These are phyloP conservation scores for Psettodes erumei DNA, from an alignment of 2,113 vertebrate species.

Conservation along the genomic window DNA sequence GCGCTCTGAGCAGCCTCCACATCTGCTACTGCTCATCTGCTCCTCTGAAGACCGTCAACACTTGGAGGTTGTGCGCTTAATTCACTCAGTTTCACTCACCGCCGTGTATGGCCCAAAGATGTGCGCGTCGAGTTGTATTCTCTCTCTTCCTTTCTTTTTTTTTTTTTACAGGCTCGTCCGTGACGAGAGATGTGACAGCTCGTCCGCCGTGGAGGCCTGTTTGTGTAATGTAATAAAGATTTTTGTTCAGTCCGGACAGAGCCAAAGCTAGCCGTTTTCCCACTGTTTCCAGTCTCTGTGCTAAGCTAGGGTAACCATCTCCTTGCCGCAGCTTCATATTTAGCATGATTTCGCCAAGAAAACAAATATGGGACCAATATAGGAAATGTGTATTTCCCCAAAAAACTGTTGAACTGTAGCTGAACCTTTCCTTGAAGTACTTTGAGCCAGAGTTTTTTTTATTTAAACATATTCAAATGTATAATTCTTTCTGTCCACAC, in stretches of 20 bases:
- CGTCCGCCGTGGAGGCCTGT: not conserved
- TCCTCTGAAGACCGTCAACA: conserved; percentile 64
- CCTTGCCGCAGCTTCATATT: too few species aligned
- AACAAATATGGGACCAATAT: too few species aligned
- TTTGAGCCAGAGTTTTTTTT: too few species aligned
- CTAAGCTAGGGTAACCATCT: not conserved
- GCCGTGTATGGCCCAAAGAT: conserved; percentile 55
- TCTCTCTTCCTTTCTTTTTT: too few species aligned
- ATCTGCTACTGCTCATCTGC: conserved; percentile 80
- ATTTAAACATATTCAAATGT: too few species aligned
- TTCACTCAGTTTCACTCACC: conserved; percentile 56
- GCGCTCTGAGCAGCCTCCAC: conserved; percentile 56
- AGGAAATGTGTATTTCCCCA: too few species aligned
- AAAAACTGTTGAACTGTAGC: too few species aligned
- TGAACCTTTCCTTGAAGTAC: too few species aligned
- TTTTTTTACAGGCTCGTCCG: conserved; percentile 21
- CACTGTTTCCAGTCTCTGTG: not conserved
- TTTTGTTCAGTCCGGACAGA: not conserved
- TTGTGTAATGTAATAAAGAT: too few species aligned
- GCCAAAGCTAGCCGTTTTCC: not conserved
- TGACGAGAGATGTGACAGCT: conserved; percentile 42
- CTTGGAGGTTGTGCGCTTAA: conserved; percentile 60
- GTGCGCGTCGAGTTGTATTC: conserved; percentile 29
- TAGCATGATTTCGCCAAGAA: too few species aligned
- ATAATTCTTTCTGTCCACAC: too few species aligned